phyloP scores from a whole-genome alignment of 2,113 vertebrate genomes.

The Prunella fulvescens region DNA sequence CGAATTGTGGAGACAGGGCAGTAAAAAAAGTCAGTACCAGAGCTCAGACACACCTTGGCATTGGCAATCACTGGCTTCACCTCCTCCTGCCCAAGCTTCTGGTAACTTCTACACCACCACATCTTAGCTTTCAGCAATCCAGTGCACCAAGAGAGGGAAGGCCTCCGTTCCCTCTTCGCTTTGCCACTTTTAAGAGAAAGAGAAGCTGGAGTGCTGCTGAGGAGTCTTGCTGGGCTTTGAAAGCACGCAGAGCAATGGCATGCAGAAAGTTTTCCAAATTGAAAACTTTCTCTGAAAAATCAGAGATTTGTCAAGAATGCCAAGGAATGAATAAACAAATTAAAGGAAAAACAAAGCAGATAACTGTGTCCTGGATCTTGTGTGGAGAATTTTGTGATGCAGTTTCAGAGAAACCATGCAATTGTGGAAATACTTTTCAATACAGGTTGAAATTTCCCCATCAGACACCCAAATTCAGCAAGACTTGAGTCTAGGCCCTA shows the following conservation, averaged over 20 bases:
- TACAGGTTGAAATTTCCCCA: neutral
- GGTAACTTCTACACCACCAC: neutral
- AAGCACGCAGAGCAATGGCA: neutral
- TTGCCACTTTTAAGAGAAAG: neutral
- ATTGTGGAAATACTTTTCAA: neutral
- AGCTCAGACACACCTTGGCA: rapidly evolving
- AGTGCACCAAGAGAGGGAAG: neutral
- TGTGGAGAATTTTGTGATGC: neutral
- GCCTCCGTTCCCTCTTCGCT: neutral
- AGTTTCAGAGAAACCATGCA: neutral
- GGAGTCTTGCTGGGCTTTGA: neutral
- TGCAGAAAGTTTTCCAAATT: neutral
- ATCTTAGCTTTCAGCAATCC: neutral
- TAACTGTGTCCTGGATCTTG: neutral
- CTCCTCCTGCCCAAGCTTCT: neutral
- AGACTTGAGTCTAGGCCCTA: neutral
- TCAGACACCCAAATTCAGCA: neutral
- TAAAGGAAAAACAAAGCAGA: neutral
- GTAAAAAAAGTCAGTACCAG: neutral
- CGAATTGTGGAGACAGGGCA: neutral
- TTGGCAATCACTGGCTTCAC: neutral
- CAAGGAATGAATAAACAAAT: neutral
- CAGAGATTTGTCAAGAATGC: neutral
- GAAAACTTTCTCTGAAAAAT: no score
- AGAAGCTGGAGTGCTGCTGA: neutral